Evolutionary conservation across 2,113 vertebrate genomes (phyloP), one percentile per base, ranked within the genome.

Genomic region (Tricholaema leucomelas): DNA sequence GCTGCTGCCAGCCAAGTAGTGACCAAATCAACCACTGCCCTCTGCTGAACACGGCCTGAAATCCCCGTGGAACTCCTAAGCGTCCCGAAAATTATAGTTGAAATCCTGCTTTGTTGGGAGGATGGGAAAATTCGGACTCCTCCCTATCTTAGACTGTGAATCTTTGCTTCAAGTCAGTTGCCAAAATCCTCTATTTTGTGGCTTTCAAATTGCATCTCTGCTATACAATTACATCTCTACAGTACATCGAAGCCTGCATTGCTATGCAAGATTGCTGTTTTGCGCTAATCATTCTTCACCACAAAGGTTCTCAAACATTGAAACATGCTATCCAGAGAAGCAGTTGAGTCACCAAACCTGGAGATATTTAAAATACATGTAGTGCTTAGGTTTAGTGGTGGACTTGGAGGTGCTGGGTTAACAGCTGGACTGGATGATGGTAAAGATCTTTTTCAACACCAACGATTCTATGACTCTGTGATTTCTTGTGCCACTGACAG

Each of bases 21-120:
- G 90, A 91, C 82, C 87, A 92, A 92, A 91, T 79, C 91, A 93
- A 93, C 73, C 88, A 94, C 94, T 95, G 95, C 96, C 96, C 96
- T 96, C 96, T 96, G 92, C 94, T 93, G 94, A 95, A 89, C 35
- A 7, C 33, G 74, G 27, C 16, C 56, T 0, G 0, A 55, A 95
- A 88, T 95, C 63, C 92, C 33, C 46, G 54, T 0, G 0, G 23
- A 79, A 18, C 14, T 87, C 52, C 55, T 46, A 50, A 13, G 31
- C 11, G 12, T 59, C 33, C 7, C 30, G 21, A 92, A 88, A 59
- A 79, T 19, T 5, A n/a, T 3, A 12, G 12, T 1, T 54, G 52
- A 77, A 93, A 83, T 59, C 10, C 12, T 24, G 2, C 85, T 89
- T 77, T 42, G 19, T 46, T 85, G 25, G 15, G 12, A 52, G 9